Evolutionary conservation across 2,888 invertebrate species (phyloP), one percentile per base, ranked within the genome.

Genomic region (Cecidostiba fungosa): DNA sequence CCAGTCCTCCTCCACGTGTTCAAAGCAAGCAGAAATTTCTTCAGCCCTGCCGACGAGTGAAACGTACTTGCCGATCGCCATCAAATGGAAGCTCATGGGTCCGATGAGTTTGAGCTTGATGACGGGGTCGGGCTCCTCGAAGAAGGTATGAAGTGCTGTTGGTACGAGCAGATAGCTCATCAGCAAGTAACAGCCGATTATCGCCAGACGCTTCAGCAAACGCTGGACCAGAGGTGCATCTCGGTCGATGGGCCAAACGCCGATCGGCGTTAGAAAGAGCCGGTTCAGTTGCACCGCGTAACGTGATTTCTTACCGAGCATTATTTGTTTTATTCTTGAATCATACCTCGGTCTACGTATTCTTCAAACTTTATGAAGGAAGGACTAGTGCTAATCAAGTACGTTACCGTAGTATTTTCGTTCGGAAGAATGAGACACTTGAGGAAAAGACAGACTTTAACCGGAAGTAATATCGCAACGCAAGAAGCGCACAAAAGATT

Each of bases 271-370:
- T 0, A 92, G 77, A 8, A 92, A 87, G 88, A 89, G 91, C 12
- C 90, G 91, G 59, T 90, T 92, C 86, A 91, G 79, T n/a, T 89
- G 87, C 0, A 91, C 83, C 16, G 91, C 91, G 80, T 91, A 91
- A 3, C 50, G n/a, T 0, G 85, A 86, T 23, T 86, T 76, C 32
- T 77, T 5, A 14, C 77, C 74, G 4, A 54, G 16, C 85, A 85
- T 85, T 43, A 43, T 26, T 36, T 36, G 32, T 12, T 36, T 74
- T 74, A 23, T 62, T n/a, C n/a, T n/a, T n/a, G n/a, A n/a, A n/a
- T n/a, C n/a, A n/a, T n/a, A n/a, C n/a, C n/a, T n/a, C 8, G 12
- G 3, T 43, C 12, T 43, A 3, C 2, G 0, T 10, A 43, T 12
- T 10, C 12, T 43, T 43, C 12, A 12, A 43, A 43, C 10, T 8